Evolutionary conservation across 2,888 invertebrate genomes (phyloP).

Genomic region (Aelia acuminata): DNA sequence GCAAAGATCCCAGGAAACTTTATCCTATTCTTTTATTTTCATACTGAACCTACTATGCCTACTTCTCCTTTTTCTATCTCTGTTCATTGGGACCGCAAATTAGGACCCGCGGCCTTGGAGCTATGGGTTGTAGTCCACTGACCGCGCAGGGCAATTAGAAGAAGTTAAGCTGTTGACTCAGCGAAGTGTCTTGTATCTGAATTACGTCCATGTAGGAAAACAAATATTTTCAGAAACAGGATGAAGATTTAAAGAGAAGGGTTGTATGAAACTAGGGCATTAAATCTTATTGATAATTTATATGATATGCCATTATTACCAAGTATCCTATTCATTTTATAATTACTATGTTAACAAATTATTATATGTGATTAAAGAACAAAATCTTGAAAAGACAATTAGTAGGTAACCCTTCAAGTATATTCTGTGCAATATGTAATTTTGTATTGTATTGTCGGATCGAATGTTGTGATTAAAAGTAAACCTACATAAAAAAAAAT

Average conservation of each 20-base stretch:
- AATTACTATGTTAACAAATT: too few relatives aligned
- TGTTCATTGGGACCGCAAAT: slow-evolving; percentile 33
- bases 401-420: too few relatives aligned
- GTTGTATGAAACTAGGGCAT: background rate
- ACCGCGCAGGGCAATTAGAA: background rate
- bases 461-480: too few relatives aligned
- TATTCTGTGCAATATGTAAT: too few relatives aligned
- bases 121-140: slow-evolving; percentile 28
- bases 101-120: slow-evolving; percentile 12
- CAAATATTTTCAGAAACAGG: background rate
- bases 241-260: background rate
- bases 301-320: too few relatives aligned
- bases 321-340: too few relatives aligned
- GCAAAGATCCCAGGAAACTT: slow-evolving; percentile 51
- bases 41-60: slow-evolving; percentile 13
- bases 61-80: background rate
- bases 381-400: too few relatives aligned
- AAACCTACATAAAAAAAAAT: too few relatives aligned
- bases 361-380: too few relatives aligned
- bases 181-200: background rate
- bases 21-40: slow-evolving; percentile 39
- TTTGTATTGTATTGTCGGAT: too few relatives aligned
- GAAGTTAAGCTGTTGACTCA: slow-evolving; percentile 34
- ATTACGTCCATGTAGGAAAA: background rate
- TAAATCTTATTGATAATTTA: too few relatives aligned